Conservation (phyloP, 2,888 invertebrate genomes). For the Xylota sylvarum region DNA sequence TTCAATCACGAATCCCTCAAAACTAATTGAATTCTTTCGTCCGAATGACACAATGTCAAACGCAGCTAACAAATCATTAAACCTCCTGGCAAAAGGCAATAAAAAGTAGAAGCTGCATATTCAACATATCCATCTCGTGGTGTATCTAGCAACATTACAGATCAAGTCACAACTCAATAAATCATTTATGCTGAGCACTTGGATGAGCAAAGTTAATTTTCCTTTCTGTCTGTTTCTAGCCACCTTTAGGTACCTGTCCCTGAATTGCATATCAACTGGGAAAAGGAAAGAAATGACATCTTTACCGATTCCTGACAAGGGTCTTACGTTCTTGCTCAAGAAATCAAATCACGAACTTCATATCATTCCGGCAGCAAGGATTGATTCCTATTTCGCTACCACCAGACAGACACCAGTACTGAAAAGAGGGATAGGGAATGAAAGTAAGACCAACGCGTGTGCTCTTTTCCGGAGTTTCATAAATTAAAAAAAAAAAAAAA, state of each 20-base stretch:
- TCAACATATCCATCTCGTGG: constrained; percentile 14
- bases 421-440: too few species aligned
- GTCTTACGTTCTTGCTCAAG: constrained; percentile 45
- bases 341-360: constrained; percentile 61
- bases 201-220: constrained; percentile 57
- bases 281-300: constrained; percentile 32
- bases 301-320: constrained; percentile 46
- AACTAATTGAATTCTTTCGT: constrained; percentile 47
- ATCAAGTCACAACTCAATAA: constrained; percentile 50
- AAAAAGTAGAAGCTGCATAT: constrained; percentile 22
- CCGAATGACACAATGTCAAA: constrained; percentile 50
- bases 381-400: constrained; percentile 42
- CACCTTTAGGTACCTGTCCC: constrained; percentile 24
- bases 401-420: background rate
- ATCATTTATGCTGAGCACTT: constrained; percentile 52
- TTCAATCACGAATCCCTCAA: constrained; percentile 5
- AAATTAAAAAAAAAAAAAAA: constrained; percentile 18
- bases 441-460: background rate
- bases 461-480: constrained; percentile 1
- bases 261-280: constrained; percentile 9
- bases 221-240: background rate
- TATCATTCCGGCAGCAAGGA: constrained; percentile 47
- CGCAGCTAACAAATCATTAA: constrained; percentile 38
- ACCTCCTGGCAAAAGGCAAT: background rate
- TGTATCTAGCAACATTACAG: constrained; percentile 28